These are phyloP conservation scores for Myotis findleyi DNA, from an alignment of 2,797 vertebrate species.

Conservation along the genomic window DNA sequence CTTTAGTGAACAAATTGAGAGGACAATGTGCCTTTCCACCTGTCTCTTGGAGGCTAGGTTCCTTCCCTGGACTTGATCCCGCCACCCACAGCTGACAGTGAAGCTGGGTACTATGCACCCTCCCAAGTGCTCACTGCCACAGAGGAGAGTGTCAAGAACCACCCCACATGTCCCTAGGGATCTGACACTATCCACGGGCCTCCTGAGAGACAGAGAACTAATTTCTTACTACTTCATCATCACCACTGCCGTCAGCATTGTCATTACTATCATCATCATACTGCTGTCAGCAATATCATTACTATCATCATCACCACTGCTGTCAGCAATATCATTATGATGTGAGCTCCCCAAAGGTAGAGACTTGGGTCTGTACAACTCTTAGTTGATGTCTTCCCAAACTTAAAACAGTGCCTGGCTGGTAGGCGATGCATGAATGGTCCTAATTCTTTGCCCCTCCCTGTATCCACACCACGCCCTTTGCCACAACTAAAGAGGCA, in stretches of 20 bases:
- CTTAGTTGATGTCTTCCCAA: not conserved
- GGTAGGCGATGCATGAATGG: accelerated
- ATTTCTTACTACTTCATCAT: not conserved
- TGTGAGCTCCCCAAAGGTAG: not conserved
- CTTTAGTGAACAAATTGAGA: not conserved
- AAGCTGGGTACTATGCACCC: not conserved
- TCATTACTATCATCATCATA: no score
- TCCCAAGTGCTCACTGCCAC: accelerated
- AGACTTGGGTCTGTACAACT: not conserved
- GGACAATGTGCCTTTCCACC: not conserved
- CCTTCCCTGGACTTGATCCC: not conserved
- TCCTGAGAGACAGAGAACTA: not conserved
- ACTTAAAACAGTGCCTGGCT: not conserved
- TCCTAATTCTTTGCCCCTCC: not conserved
- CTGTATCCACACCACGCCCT: not conserved
- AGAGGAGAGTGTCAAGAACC: not conserved
- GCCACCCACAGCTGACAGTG: not conserved
- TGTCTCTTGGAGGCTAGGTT: not conserved
- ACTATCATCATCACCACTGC: not conserved
- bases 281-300: no score
- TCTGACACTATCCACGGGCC: not conserved
- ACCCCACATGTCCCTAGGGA: not conserved
- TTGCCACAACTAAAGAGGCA: not conserved
- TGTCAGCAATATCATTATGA: no score
- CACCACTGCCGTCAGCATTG: no score